Evolutionary conservation across 2,888 invertebrate species (phyloP).

Genomic region (Eristalinus aeneus): DNA sequence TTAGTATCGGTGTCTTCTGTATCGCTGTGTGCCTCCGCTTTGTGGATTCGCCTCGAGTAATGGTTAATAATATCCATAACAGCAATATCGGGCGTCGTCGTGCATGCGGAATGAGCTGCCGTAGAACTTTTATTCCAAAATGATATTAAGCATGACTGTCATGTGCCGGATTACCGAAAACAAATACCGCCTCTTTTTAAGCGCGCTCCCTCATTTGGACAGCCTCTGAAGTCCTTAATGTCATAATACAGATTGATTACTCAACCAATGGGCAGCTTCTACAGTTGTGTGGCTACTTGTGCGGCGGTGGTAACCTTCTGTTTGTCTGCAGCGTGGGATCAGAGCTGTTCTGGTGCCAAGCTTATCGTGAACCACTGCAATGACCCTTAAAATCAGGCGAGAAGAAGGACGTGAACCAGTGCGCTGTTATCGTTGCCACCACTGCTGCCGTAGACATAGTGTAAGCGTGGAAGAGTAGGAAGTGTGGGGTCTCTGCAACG

Average conservation of each 20-base stretch:
- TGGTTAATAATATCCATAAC: slow-evolving; percentile 50
- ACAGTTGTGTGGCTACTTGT: not conserved
- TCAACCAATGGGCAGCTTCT: slow-evolving; percentile 21
- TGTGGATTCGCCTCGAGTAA: slow-evolving; percentile 43
- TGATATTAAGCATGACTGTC: slow-evolving; percentile 59
- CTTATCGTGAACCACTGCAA: slow-evolving; percentile 21
- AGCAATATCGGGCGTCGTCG: slow-evolving; percentile 30
- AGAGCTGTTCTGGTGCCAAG: not conserved
- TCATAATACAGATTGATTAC: slow-evolving; percentile 51
- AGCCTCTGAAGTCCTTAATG: slow-evolving; percentile 17
- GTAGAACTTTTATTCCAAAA: slow-evolving; percentile 23
- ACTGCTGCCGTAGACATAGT: not conserved
- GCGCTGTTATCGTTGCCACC: not conserved
- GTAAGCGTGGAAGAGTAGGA: slow-evolving; percentile 27
- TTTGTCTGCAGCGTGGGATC: not conserved
- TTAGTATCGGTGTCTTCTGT: slow-evolving; percentile 14
- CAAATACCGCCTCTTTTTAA: slow-evolving; percentile 27
- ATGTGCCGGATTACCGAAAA: slow-evolving; percentile 63
- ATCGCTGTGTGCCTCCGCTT: slow-evolving; percentile 23
- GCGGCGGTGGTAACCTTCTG: not conserved
- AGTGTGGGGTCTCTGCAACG: slow-evolving; percentile 41
- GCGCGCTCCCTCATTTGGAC: slow-evolving; percentile 3
- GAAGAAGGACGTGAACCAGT: slow-evolving; percentile 6
- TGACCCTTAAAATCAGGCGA: slow-evolving; percentile 34
- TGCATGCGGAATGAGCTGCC: slow-evolving; percentile 26